Base-by-base conservation (phyloP, 2,888 invertebrate species). In the Leptura quadrifasciata region DNA sequence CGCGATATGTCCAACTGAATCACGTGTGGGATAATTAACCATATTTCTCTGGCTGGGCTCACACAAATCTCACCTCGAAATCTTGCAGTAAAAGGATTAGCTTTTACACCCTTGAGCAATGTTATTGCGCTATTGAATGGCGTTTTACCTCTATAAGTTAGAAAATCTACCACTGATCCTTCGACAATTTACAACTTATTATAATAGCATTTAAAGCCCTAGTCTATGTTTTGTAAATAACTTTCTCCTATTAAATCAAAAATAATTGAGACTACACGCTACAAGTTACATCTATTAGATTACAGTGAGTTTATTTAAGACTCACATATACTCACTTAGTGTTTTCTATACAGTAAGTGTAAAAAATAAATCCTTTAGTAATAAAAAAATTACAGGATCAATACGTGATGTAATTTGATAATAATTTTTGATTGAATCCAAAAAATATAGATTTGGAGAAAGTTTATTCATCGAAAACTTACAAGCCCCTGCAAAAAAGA, bases 51-150 rank as follows among this genome's bases (percentile, higher is more conserved):
- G 39, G 39, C 63, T 31, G 72, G 31, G 58, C 31, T 35, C 27
- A 31, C 69, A 69, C 69, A 35, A 58, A 58, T 58, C 55, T 31
- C 69, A 21, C 57, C 57, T 18, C 71, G 57, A 35, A 68, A 72
- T 68, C 75, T 78, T 76, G 71, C 70, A 47, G 52, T 72, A 72
- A 78, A 74, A 74, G 72, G 78, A 76, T 78, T 74, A 78, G 54
- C 63, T 70, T 70, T 74, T 68, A 58, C 52, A 21, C 61, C 73
- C 68, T 24, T 12, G 57, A 61, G 61, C 75, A 47, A 64, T 69
- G 54, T 55, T 74, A 74, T 71, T 74, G 72, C 15, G 31, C 69
- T 58, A 69, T 60, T 58, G 39, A 69, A 69, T 69, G 58, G 58
- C 69, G 39, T 69, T 69, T 69, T 39, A 69, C 69, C 69, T 69